A percentile compares a stretch with the other conserved stretches of the same genome.
These are phyloP conservation scores for Drosophila erecta DNA, from an alignment of 1,140 invertebrate genomes.

Conservation along the genomic window DNA sequence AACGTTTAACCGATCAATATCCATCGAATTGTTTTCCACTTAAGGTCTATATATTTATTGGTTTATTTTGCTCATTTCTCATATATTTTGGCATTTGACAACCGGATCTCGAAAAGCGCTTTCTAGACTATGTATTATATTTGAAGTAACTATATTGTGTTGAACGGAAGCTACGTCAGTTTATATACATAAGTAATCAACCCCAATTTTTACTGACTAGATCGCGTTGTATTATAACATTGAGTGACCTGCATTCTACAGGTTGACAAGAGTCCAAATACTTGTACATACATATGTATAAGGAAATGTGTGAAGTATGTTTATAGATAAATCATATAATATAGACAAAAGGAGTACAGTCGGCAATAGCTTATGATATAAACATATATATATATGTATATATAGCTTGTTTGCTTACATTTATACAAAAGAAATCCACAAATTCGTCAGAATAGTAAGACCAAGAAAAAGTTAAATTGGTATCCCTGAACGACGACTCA, in stretches of 20 bases:
- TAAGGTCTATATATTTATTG: too few species aligned
- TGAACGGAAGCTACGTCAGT: conserved; percentile 24
- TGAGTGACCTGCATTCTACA: conserved; percentile 34
- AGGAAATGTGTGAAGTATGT: not conserved
- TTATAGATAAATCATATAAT: too few species aligned
- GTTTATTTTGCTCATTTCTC: too few species aligned
- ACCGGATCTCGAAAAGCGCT: not conserved
- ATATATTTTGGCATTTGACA: not conserved
- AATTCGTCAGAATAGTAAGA: not conserved
- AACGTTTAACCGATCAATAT: too few species aligned
- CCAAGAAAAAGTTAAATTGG: conserved; percentile 6
- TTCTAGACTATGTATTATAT: not conserved
- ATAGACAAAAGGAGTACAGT: not conserved
- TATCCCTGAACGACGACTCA: conserved; percentile 5
- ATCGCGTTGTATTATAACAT: not conserved
- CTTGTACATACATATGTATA: not conserved
- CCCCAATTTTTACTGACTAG: conserved; percentile 18
- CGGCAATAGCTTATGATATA: not conserved
- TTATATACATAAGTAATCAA: conserved; percentile 23
- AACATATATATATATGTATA: not conserved
- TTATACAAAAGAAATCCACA: not conserved
- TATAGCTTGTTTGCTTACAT: not conserved
- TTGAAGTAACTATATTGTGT: not conserved
- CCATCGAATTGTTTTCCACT: too few species aligned
- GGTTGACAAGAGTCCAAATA: conserved; percentile 20